These are phyloP conservation scores for Leguminivora glycinivorella DNA, from an alignment of 1,140 invertebrate genomes.

Conservation along the genomic window DNA sequence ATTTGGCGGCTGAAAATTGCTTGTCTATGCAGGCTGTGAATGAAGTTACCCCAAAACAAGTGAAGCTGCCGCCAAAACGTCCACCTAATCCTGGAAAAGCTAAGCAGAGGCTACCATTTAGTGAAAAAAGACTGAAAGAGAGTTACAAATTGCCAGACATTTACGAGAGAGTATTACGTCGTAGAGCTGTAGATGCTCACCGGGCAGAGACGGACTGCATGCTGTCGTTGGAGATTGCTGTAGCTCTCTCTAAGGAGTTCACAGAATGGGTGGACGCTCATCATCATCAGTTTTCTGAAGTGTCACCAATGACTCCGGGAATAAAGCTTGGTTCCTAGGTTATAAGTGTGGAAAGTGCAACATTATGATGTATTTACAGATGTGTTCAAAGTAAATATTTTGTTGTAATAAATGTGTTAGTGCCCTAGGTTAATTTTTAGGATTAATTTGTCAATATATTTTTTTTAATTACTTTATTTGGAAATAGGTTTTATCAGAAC, in stretches of 20 bases:
- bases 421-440: too few species aligned
- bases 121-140: conserved; percentile 42
- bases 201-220: conserved; percentile 82
- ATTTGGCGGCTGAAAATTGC: conserved; percentile 30
- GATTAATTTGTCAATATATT: too few species aligned
- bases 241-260: conserved; percentile 73
- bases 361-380: too few species aligned
- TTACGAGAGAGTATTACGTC: conserved; percentile 70
- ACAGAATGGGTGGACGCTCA: conserved; percentile 76
- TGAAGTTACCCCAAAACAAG: conserved; percentile 54
- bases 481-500: too few species aligned
- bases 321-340: not conserved
- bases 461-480: too few species aligned
- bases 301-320: conserved; percentile 28
- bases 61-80: not conserved
- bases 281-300: conserved; percentile 51
- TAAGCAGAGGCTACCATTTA: conserved; percentile 45
- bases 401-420: too few species aligned
- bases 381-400: too few species aligned
- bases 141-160: conserved; percentile 79
- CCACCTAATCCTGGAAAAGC: conserved; percentile 14
- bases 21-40: conserved; percentile 39
- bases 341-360: not conserved
- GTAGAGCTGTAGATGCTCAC: conserved; percentile 69
- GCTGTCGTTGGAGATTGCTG: conserved; percentile 78